Conservation (phyloP, 2,113 vertebrate genomes). For the Phylloscopus trochiloides region DNA sequence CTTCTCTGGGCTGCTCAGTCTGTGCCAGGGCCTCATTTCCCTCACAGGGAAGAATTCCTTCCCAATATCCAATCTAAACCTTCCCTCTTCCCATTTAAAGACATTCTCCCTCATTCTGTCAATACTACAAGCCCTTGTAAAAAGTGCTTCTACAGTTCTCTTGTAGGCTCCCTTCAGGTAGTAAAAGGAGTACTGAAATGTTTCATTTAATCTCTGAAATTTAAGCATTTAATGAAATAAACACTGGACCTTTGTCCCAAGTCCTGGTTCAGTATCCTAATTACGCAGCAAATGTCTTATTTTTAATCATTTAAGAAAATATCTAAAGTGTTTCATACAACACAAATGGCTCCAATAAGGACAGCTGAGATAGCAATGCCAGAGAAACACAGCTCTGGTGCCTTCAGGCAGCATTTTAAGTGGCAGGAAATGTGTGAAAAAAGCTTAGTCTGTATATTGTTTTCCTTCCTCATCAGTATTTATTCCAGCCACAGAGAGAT, state of each 20-base stretch:
- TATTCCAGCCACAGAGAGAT: neutral
- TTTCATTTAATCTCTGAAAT: neutral
- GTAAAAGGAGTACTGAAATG: neutral
- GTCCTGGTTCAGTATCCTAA: neutral
- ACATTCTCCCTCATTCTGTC: rapidly evolving
- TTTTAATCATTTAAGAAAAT: neutral
- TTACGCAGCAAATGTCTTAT: neutral
- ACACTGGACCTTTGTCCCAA: neutral
- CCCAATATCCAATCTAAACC: neutral
- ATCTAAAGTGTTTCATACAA: neutral
- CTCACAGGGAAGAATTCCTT: neutral
- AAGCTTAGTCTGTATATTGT: neutral
- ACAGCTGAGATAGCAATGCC: neutral
- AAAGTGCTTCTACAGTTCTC: neutral
- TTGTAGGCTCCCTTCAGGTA: neutral
- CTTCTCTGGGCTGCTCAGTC: neutral
- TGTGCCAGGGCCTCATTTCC: neutral
- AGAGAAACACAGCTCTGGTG: neutral
- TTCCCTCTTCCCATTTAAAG: neutral
- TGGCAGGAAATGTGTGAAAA: neutral
- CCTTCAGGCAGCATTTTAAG: neutral
- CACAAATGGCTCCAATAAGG: neutral
- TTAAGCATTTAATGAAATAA: neutral
- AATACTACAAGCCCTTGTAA: neutral
- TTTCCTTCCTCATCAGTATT: neutral